Percentiles rank a stretch among this genome's conserved stretches.
Evolutionary conservation across 2,888 invertebrate species (phyloP).

Genomic region (Tuta absoluta): DNA sequence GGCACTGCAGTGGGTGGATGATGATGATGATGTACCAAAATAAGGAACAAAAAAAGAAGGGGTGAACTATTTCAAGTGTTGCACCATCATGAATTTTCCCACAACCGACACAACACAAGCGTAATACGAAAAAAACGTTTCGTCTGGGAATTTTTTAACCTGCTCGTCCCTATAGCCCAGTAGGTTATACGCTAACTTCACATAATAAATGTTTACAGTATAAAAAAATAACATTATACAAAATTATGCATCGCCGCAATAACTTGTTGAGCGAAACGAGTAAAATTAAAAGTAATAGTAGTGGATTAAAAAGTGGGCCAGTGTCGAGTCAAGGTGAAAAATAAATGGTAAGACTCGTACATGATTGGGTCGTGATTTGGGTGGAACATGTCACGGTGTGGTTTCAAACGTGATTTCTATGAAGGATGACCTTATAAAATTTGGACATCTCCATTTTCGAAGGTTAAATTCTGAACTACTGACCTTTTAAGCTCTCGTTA

Average conservation of each 20-base stretch:
- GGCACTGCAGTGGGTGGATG: no score
- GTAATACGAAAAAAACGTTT: no score
- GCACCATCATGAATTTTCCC: no score
- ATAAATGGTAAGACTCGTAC: not conserved
- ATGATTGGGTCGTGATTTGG: slow-evolving; percentile 13
- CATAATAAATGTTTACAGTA: not conserved
- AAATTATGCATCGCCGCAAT: not conserved
- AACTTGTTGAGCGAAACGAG: slow-evolving; percentile 28
- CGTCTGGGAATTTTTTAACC: no score
- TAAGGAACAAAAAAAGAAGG: no score
- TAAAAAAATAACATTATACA: not conserved
- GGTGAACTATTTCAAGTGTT: no score
- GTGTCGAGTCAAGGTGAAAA: slow-evolving; percentile 55
- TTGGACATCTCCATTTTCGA: not conserved
- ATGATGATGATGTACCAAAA: no score
- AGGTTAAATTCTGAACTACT: not conserved
- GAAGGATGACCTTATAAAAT: not conserved
- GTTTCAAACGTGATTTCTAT: slow-evolving; percentile 18
- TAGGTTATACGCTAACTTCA: no score
- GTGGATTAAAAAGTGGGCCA: slow-evolving; percentile 53
- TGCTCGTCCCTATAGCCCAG: no score
- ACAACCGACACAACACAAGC: no score
- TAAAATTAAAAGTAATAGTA: slow-evolving; percentile 54
- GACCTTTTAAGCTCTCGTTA: not conserved
- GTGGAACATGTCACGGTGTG: not conserved